These are phyloP conservation scores for Lingula anatina DNA, from an alignment of 2,888 invertebrate species.

Conservation along the genomic window DNA sequence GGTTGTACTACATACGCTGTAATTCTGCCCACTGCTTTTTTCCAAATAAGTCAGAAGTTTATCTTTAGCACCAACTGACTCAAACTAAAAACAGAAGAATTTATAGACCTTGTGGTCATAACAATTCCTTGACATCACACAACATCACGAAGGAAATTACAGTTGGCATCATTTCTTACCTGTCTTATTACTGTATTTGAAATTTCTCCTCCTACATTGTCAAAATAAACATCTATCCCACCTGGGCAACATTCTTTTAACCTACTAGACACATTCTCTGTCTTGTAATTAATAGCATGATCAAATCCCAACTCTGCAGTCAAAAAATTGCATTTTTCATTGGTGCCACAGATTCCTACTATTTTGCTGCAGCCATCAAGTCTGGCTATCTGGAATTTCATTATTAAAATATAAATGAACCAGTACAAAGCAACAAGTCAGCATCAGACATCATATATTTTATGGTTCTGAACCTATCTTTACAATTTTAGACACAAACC, in stretches of 20 bases:
- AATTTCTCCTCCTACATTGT: conserved; percentile 52
- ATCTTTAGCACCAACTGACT: too few species aligned
- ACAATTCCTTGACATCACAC: too few species aligned
- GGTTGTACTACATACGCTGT: too few species aligned
- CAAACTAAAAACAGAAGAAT: too few species aligned
- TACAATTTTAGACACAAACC: too few species aligned
- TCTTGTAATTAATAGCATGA: conserved; percentile 49
- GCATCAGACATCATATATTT: background rate
- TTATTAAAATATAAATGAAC: conserved; percentile 2
- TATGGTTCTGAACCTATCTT: background rate
- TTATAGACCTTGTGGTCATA: too few species aligned
- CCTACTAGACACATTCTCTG: conserved; percentile 29
- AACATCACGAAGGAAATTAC: too few species aligned
- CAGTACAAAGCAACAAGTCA: background rate
- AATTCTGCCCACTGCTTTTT: too few species aligned
- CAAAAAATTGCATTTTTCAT: conserved; percentile 44
- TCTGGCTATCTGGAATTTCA: conserved; percentile 40
- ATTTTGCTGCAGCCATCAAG: conserved; percentile 39
- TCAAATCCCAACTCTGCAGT: conserved; percentile 42
- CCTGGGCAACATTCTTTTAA: conserved; percentile 37
- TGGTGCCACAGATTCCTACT: conserved; percentile 51
- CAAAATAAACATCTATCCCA: conserved; percentile 52
- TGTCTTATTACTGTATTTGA: conserved; percentile 48
- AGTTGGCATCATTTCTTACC: conserved; percentile 27
- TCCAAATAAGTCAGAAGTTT: too few species aligned